A percentile compares a stretch with the other conserved stretches of the same genome.
Evolutionary conservation across 2,797 vertebrate species (phyloP).

Genomic region (Triplophysa bombifrons): DNA sequence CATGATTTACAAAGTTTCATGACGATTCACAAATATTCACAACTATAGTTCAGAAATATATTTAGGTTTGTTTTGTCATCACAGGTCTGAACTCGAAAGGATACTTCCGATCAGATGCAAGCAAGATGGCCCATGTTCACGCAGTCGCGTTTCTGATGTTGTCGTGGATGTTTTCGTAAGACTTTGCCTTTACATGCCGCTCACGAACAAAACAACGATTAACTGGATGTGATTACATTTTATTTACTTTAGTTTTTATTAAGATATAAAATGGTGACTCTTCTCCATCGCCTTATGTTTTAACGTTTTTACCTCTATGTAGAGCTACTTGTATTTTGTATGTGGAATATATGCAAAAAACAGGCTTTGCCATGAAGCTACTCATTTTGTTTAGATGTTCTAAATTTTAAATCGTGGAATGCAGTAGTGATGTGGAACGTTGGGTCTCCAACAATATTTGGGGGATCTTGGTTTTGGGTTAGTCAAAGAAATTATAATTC

Average conservation of each 20-base stretch:
- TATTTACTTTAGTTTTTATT: slow-evolving; percentile 1
- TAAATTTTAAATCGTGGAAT: slow-evolving; percentile 38
- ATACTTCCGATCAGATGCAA: slow-evolving; percentile 52
- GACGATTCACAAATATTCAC: too few relatives aligned
- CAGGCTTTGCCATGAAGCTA: slow-evolving; percentile 39
- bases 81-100: slow-evolving; percentile 76
- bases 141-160: slow-evolving; percentile 60
- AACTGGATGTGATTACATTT: neutral
- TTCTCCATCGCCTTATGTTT: slow-evolving; percentile 63
- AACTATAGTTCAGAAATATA: too few relatives aligned
- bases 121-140: slow-evolving; percentile 55
- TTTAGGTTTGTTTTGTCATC: slow-evolving; percentile 33
- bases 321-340: slow-evolving; percentile 35
- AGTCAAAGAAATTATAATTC: slow-evolving; percentile 9
- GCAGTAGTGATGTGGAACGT: slow-evolving; percentile 26
- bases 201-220: neutral
- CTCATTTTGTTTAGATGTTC: slow-evolving; percentile 37
- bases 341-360: slow-evolving; percentile 54
- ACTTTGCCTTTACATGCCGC: slow-evolving; percentile 25
- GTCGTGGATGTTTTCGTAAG: slow-evolving; percentile 60
- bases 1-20: neutral
- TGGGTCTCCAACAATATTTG: slow-evolving; percentile 30
- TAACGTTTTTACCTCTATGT: slow-evolving; percentile 35
- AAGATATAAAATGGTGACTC: slow-evolving; percentile 41
- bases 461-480: slow-evolving; percentile 23